Base-by-base conservation (phyloP, 2,888 invertebrate species). In the Luperina testacea region DNA sequence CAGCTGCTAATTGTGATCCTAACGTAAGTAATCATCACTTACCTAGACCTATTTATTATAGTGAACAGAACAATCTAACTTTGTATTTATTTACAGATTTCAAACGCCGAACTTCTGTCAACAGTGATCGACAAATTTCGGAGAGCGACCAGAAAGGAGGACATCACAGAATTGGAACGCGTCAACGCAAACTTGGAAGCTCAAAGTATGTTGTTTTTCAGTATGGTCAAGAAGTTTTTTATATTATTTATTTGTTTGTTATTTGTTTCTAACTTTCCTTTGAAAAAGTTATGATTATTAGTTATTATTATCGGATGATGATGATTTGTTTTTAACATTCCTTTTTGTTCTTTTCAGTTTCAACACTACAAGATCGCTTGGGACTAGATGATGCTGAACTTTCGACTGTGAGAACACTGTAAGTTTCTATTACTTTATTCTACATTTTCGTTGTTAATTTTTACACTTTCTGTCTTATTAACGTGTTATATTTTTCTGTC, bases 61-160 rank as follows among this genome's bases (percentile, higher is more conserved):
- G 13, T 15, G 24, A 8, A 32, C 13, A 38, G 32, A 53, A 20
- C 45, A 45, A 2, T 27, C n/a, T 7, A 24, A 32, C 1, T 5
- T 24, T 69, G 17, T 68, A 45, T 61, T 48, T 75, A 51, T 24
- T 77, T 81, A 32, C 79, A 91, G 91, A 85, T 91, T 7, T 74
- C 89, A 17, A 87, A 88, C 59, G 83, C 87, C 11, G 89, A 92
- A 1, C 80, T 93, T 17, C 72, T 93, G 17, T 91, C 92, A 0
- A 91, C 90, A 24, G 93, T 90, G 6, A 88, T 93, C n/a, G 84
- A 77, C 38, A 83, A 88, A 45, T 82, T 93, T n/a, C 90, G 90
- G 71, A 87, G 80, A 45, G 87, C 85, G 2, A 61, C 72, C 1
- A 78, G 77, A 42, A 81, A 77, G 13, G 79, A 89, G 15, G 88